Evolutionary conservation across 2,797 vertebrate species (phyloP), one percentile per base, ranked within the genome.

Genomic region (Argentina silus): DNA sequence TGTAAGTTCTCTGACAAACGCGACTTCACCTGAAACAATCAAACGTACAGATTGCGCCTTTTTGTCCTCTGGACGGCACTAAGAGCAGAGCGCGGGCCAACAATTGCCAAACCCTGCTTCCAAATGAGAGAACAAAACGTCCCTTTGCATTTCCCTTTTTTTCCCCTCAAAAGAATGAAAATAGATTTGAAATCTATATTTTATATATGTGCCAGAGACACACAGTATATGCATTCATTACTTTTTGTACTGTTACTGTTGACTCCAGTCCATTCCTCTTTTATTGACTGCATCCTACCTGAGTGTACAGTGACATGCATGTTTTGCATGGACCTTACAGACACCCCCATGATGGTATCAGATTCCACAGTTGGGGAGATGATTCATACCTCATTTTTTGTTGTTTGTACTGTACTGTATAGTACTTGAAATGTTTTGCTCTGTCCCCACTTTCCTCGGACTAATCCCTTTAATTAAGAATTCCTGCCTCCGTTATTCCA

Each of bases 241-340:
- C 61, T 57, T 84, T 74, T 86, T 45, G 50, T 72, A 66, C 50
- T 19, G 11, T 59, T 63, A 23, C 63, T 43, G 56, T 69, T 56
- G 42, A 76, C 66, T 65, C 53, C 27, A 50, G 42, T 69, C 15
- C 47, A 69, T 73, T 77, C 73, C 60, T 80, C 67, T 48, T 70
- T 19, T 48, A 51, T 1, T 65, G 19, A 67, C 8, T 2, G 21
- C 72, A 64, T 69, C 75, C 65, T 69, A 15, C 63, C 43, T 70
- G 67, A 19, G 55, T 36, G 27, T 78, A 76, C 65, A 43, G 69
- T 83, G 62, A 78, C 82, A 84, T 83, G 84, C 87, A 86, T 86
- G 85, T 83, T 36, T 36, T 85, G 86, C 84, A 87, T 81, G 87
- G 82, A 77, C 60, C 77, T 73, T 72, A 67, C 78, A 79, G 17